Conservation (phyloP, 2,797 vertebrate genomes). For the Phoxinus dragarum region DNA sequence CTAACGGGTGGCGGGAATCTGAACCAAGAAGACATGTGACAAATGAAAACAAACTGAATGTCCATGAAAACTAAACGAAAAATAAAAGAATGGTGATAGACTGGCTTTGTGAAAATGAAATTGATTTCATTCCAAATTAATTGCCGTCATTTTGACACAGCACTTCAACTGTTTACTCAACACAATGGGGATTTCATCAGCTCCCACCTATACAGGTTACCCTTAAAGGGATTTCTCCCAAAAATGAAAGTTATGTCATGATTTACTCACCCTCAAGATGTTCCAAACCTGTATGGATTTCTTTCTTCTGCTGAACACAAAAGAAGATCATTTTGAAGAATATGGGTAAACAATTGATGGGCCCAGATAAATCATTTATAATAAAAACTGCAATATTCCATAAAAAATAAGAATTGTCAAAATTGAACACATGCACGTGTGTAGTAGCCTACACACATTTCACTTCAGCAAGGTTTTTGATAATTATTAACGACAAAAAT, state of each 20-base stretch:
- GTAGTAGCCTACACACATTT: not conserved
- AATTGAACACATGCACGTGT: not conserved
- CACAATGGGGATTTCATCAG: slow-evolving; percentile 40
- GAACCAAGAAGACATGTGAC: no score
- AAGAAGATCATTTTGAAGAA: no score
- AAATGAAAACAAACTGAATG: no score
- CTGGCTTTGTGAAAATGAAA: slow-evolving; percentile 19
- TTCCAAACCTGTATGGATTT: no score
- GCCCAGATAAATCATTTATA: not conserved
- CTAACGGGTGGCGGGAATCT: no score
- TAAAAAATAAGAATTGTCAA: not conserved
- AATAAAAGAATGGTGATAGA: not conserved
- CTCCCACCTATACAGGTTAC: not conserved
- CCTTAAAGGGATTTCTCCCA: not conserved
- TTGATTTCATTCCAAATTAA: slow-evolving; percentile 51
- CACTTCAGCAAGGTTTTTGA: slow-evolving; percentile 53
- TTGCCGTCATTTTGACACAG: slow-evolving; percentile 35
- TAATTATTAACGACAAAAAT: slow-evolving; percentile 70
- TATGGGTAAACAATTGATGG: no score
- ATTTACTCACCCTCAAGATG: no score
- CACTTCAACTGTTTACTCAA: slow-evolving; percentile 26
- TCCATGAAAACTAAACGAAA: no score
- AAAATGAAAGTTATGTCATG: no score
- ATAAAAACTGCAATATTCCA: not conserved
- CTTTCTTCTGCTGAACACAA: no score